Base-by-base conservation (phyloP, 2,888 invertebrate genomes). In the Thera britannica region DNA sequence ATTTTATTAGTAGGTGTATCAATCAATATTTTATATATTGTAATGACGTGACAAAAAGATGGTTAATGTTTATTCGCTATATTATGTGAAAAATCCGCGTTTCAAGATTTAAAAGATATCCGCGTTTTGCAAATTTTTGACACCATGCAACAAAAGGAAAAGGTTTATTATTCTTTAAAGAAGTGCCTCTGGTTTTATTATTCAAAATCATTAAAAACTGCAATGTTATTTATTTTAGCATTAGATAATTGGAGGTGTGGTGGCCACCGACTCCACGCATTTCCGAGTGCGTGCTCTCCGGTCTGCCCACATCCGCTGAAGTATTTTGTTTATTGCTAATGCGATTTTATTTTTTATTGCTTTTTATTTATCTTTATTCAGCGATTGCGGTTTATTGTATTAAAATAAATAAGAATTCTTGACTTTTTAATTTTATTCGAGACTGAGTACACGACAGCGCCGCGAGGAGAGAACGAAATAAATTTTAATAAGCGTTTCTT, bases 261-360 rank as follows among this genome's bases (percentile, higher is more conserved):
- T 12, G 60, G 68, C 68, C 68, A 74, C 72, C 83, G 68, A 76
- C 90, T 91, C 92, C 78, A 92, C 77, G 79, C 77, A 80, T 82
- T 82, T 78, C 88, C 68, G 74, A 84, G 88, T 90, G 86, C 90
- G 79, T 81, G 83, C 82, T 82, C 85, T 82, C 76, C 85, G 88
- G 87, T 87, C 93, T 90, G 90, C 90, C 92, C 92, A 93, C 93
- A 93, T 93, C 92, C 93, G 92, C 89, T 93, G 92, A 92, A 93
- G 93, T 93, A 93, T 93, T 93, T 93, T 93, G 93, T 93, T 93
- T 93, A 93, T 93, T 92, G 93, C 93, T 93, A 93, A 93, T 93
- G 93, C 92, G 90, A 92, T 90, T 93, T 93, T 92, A 93, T 93
- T 93, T 93, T 93, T 93, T 93, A 93, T 93, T 92, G 88, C 90